Evolutionary conservation across 2,113 vertebrate genomes (phyloP), one percentile per base, ranked within the genome.

Genomic region (Hucho hucho): DNA sequence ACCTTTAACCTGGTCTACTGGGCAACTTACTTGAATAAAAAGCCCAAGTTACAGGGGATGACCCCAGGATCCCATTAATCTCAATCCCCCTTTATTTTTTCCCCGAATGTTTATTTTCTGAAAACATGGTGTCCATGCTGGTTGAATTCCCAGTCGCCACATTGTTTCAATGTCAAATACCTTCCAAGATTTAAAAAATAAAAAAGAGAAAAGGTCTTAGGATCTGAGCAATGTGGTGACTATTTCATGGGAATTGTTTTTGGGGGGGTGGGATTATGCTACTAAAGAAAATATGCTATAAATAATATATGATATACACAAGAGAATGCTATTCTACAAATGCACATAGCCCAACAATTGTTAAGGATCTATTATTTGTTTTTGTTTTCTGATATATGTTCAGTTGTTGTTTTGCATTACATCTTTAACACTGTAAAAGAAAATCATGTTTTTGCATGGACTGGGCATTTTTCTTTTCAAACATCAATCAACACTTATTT

Each of bases 1-100:
- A 99, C 96, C 93, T 99, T 99, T 92, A 99, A 99, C 89, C 91
- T 99, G 89, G 98, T 99, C 84, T 99, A 99, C 58, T 99, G 98
- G 98, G 98, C 98, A 1, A 99, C 98, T 0, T 99, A 99, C 89
- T 91, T 99, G 93, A 99, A 99, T 92, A 90, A 98, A 85, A 98
- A 99, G 90, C 96, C 97, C 88, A 96, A 97, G 91, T 87, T 99
- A 70, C 96, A 97, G 93, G 96, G 96, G 77, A 89, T 89, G 77
- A 43, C 37, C 37, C 37, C 37, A 0, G 91, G 90, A 61, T 94
- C 95, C 73, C 94, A 97, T 90, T 98, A 97, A 95, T 91, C 91
- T 84, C 81, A 82, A 73, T 80, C 78, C 80, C 66, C 70, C 80
- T 87, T 79, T 75, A 73, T 73, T 85, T 29, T 78, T 83, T 3